Conservation (phyloP, 2,888 invertebrate genomes). For the Drosophila macrospina region DNA sequence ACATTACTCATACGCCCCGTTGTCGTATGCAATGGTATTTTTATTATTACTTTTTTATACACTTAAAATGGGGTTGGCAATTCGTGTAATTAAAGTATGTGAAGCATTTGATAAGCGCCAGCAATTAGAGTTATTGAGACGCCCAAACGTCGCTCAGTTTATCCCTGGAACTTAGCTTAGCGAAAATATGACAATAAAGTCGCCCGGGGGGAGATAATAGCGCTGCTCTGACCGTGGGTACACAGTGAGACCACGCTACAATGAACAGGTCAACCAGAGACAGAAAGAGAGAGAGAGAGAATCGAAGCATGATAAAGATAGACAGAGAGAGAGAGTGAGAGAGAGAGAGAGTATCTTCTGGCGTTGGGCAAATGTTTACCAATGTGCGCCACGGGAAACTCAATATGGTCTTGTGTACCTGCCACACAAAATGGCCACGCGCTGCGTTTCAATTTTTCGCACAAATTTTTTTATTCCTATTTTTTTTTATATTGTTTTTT, state of each 20-base stretch:
- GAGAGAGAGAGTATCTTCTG: constrained; percentile 13
- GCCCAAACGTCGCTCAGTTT: constrained; percentile 57
- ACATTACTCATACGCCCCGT: constrained; percentile 56
- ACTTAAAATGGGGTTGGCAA: constrained; percentile 40
- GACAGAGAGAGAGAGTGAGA: neutral
- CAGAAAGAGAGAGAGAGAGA: neutral
- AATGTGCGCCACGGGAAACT: constrained; percentile 73
- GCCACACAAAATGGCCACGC: constrained; percentile 62
- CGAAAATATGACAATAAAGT: constrained; percentile 60
- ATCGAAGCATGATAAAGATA: neutral
- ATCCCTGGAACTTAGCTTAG: constrained; percentile 50
- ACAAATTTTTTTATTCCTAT: constrained; percentile 46
- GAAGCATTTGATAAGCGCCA: constrained; percentile 59
- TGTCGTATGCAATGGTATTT: constrained; percentile 29
- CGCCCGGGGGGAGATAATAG: constrained; percentile 10
- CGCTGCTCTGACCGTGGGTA: neutral
- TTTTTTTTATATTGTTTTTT: constrained; percentile 42
- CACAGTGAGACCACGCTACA: constrained; percentile 34
- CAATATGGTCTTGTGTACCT: constrained; percentile 61
- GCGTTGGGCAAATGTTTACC: constrained; percentile 68
- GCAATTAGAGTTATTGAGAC: constrained; percentile 74
- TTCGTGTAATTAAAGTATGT: constrained; percentile 68
- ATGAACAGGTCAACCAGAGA: constrained; percentile 20
- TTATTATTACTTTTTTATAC: neutral
- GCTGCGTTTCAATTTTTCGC: constrained; percentile 58